Evolutionary conservation across 2,888 invertebrate species (phyloP), one percentile per base, ranked within the genome.

Genomic region (Troides helena): DNA sequence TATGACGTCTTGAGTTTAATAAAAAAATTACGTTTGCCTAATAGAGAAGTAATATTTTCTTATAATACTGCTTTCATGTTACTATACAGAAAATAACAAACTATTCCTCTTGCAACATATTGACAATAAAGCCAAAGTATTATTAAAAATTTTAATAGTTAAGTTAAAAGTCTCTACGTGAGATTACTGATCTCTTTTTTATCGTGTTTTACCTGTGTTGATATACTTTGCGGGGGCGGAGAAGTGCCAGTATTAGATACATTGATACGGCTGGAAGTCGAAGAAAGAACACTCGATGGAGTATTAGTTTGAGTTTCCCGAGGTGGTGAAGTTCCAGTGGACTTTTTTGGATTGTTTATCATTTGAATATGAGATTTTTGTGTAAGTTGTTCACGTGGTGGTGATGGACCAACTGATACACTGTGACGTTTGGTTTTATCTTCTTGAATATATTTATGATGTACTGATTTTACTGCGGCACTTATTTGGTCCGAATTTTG

Each of bases 211-310:
- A 96, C 96, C 94, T 98, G 97, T 36, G 97, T 98, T 39, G 97
- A 96, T 80, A 96, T 97, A 82, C 93, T 96, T 86, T 97, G 97
- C 3, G 97, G 97, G 50, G 97, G 96, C 60, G 97, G 97, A 50
- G 97, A 97, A 50, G 97, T 97, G 71, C 96, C 97, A 64, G 95
- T 96, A 70, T 96, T 96, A 2, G 90, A 87, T 7, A 88, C 85
- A 50, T 80, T 85, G 68, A 83, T 79, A 71, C 82, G 85, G 66
- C 74, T 79, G 25, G 80, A 77, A 71, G 78, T 74, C n/a, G 85
- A 77, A 57, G 79, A 75, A 53, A 80, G 75, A 63, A 81, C 78
- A 64, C 73, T 77, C 18, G 85, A 83, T 74, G 70, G 66, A 69
- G 68, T 72, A 71, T 71, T 70, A 72, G 64, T 64, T 53, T 64